Conservation (phyloP, 2,113 vertebrate species). For the Coptodon bakossiorum region DNA sequence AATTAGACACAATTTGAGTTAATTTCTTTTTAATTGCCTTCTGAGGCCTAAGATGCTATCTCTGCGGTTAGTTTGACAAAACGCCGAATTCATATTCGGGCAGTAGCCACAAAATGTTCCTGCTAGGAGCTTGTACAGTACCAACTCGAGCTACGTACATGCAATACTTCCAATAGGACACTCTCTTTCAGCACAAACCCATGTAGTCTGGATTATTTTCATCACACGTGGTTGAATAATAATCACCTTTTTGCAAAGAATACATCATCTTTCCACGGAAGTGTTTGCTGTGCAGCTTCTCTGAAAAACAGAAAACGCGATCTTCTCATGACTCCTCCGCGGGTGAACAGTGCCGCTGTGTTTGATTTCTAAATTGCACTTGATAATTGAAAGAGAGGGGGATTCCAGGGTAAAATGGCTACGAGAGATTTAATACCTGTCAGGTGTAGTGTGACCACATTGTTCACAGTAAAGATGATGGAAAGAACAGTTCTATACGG, state of each 20-base stretch:
- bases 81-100: neutral
- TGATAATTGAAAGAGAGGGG: slow-evolving; percentile 48
- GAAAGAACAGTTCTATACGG: slow-evolving; percentile 75
- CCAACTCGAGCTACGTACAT: neutral
- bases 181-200: neutral
- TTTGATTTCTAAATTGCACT: slow-evolving; percentile 60
- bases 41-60: slow-evolving; percentile 70
- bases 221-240: neutral
- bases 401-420: slow-evolving; percentile 57
- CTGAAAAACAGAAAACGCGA: neutral
- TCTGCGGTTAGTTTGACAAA: slow-evolving; percentile 58
- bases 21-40: slow-evolving; percentile 72
- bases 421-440: slow-evolving; percentile 82
- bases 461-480: slow-evolving; percentile 85
- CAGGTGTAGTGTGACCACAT: slow-evolving; percentile 86
- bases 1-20: slow-evolving; percentile 70
- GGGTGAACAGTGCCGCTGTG: slow-evolving; percentile 17
- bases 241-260: neutral
- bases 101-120: neutral
- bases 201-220: neutral
- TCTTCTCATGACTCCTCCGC: slow-evolving; percentile 30
- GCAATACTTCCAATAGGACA: neutral
- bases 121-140: neutral
- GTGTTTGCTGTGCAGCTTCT: neutral
- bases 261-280: neutral